A percentile compares a stretch with the other conserved stretches of the same genome.
Conservation (phyloP, 2,113 vertebrate genomes). For the Misgurnus mizolepis region DNA sequence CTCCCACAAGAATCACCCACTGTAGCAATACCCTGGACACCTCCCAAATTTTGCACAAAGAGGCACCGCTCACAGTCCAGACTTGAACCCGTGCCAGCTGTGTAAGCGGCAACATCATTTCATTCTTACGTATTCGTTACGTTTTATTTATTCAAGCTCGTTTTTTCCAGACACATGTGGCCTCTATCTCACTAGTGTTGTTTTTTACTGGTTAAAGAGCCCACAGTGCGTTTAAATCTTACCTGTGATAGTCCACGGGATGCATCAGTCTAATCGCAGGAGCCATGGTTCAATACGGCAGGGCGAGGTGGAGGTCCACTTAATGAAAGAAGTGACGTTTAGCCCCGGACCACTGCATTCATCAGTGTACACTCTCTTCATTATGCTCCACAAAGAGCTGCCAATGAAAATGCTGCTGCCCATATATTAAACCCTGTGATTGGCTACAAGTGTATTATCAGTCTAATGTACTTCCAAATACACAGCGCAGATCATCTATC, state of each 20-base stretch:
- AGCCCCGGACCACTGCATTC: slow-evolving; percentile 80
- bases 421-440: slow-evolving; percentile 81
- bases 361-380: slow-evolving; percentile 83
- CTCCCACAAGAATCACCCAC: too few species aligned
- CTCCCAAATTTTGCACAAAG: too few species aligned
- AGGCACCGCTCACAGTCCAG: too few species aligned
- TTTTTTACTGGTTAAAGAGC: not conserved
- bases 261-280: slow-evolving; percentile 83
- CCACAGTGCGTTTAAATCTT: slow-evolving; percentile 56
- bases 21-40: too few species aligned
- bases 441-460: slow-evolving; percentile 61
- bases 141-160: not conserved
- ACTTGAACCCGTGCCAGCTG: too few species aligned
- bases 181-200: not conserved
- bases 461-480: slow-evolving; percentile 50
- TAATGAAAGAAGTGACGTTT: slow-evolving; percentile 91
- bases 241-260: slow-evolving; percentile 83
- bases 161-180: not conserved
- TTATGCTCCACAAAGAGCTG: slow-evolving; percentile 81
- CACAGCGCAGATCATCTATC: slow-evolving; percentile 45
- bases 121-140: not conserved
- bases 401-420: slow-evolving; percentile 80
- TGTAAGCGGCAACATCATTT: too few species aligned
- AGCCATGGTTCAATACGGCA: slow-evolving; percentile 83
- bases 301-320: slow-evolving; percentile 87